Base-by-base conservation (phyloP, 2,113 vertebrate species). In the Lichenostomus cassidix region DNA sequence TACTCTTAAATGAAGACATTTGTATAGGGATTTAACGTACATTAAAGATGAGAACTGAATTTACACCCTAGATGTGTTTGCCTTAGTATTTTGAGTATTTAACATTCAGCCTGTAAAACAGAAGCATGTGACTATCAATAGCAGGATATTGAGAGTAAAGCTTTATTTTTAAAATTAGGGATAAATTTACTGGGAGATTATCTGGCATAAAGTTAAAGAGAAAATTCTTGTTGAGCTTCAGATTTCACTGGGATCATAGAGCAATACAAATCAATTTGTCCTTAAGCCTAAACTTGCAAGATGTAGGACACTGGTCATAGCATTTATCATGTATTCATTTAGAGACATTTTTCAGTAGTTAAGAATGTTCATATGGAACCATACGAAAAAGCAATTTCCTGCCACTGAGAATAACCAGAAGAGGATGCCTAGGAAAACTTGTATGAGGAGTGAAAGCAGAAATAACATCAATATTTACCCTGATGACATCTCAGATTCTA, bases 11-110 rank as follows among this genome's bases (percentile, higher is more conserved):
- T 69, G 5, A 59, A 63, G 33, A 41, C 19, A 11, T 42, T 83
- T 76, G 14, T 42, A 37, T 16, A 63, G 25, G 39, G 27, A 56
- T 88, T 88, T 86, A 79, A 62, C 0, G 0, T 18, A 49, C 0
- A 1, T 17, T 92, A 39, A 69, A 86, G 24, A 65, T 41, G 22
- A 83, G 31, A 92, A 77, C 10, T 15, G 15, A 60, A 85, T 78
- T 91, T 82, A 46, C 10, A 46, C 5, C 15, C 11, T 75, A 33
- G 31, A 49, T 68, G 2, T 49, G 5, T 92, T 92, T 85, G 13
- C 7, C 29, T 60, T 87, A 47, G 5, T 58, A 4, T 84, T 90
- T 37, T 74, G 33, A 59, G 12, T 82, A 69, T 80, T 74, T 76
- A 77, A 67, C 21, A 53, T 77, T 28, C 15, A 37, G 20, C 25